Base-by-base conservation (phyloP, 35 echinoderm and acorn worm species). In the Holothuria glaberrima region DNA sequence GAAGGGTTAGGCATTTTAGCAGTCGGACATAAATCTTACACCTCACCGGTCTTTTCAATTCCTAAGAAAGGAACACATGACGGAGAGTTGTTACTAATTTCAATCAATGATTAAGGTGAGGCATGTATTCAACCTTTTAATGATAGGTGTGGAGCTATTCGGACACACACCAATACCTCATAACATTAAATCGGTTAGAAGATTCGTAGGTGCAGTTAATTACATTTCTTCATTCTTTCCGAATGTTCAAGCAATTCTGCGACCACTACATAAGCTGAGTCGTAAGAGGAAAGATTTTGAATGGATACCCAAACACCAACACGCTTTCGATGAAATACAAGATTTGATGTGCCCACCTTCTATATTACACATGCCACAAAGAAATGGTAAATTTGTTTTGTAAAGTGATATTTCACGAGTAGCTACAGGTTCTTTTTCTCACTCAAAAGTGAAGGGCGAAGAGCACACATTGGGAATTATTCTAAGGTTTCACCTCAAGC, bases 181-280 rank as follows among this genome's bases (percentile, higher is more conserved):
- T 22, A 91, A 56, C 41, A 7, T 59, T 5, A 71, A 75, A 76
- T 18, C 80, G 58, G 46, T 75, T 20, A 5, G 82, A 87, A 26
- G 66, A 75, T 75, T 92, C 58, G 46, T 92, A 7, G 90, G 90
- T 34, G 90, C 90, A 75, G 90, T 92, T 1, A 92, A 92, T 45
- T 87, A 92, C 74, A 82, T 92, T 20, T 32, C 90, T 16, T 9
- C 36, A 75, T 92, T 92, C 30, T 75, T 75, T 29, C 90, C 89
- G 24, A 16, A 75, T 36, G 54, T 86, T 62, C 82, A 87, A 50
- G 33, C 21, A 72, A 86, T 59, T 25, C 41, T 92, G 31, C 87
- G 71, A 59, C 90, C 81, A 12, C 30, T 92, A 32, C 90, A 92
- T 56, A 20, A 71, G 58, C 22, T 92, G 25, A 74, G 84, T 58